Percentiles rank a stretch among this genome's conserved stretches.
Evolutionary conservation across 2,888 invertebrate genomes (phyloP).

Genomic region (Cataglyphis rosenhaueri): DNA sequence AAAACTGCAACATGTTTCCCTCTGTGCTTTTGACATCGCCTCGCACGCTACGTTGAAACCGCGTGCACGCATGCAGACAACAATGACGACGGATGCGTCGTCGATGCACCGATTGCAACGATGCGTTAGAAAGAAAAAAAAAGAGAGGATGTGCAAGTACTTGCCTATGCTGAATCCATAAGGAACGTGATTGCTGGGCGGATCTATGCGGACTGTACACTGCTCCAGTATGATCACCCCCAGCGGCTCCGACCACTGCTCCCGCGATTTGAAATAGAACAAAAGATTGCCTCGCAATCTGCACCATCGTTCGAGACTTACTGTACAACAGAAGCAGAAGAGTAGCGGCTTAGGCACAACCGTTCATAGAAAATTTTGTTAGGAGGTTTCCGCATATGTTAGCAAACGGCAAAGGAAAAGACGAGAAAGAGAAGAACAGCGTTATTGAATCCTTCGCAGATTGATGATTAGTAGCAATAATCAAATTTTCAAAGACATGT

Average conservation of each 20-base stretch:
- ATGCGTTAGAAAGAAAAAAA: background rate
- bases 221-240: slow-evolving; percentile 96
- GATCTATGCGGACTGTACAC: slow-evolving; percentile 91
- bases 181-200: slow-evolving; percentile 90
- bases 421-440: background rate
- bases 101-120: background rate
- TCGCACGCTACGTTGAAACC: slow-evolving; percentile 8
- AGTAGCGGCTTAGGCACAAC: slow-evolving; percentile 12
- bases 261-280: slow-evolving; percentile 96
- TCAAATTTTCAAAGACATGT: background rate
- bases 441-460: background rate
- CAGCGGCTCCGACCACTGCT: slow-evolving; percentile 94
- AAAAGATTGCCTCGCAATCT: slow-evolving; percentile 96
- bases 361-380: slow-evolving; percentile 4
- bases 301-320: slow-evolving; percentile 94
- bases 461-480: background rate
- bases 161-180: slow-evolving; percentile 94
- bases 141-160: slow-evolving; percentile 20
- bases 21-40: slow-evolving; percentile 25
- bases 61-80: background rate
- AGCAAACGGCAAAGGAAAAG: slow-evolving; percentile 9
- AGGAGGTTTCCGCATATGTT: background rate
- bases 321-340: slow-evolving; percentile 85
- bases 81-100: background rate
- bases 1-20: slow-evolving; percentile 88